Conservation (phyloP, 2,888 invertebrate genomes). For the Agrotis segetum region DNA sequence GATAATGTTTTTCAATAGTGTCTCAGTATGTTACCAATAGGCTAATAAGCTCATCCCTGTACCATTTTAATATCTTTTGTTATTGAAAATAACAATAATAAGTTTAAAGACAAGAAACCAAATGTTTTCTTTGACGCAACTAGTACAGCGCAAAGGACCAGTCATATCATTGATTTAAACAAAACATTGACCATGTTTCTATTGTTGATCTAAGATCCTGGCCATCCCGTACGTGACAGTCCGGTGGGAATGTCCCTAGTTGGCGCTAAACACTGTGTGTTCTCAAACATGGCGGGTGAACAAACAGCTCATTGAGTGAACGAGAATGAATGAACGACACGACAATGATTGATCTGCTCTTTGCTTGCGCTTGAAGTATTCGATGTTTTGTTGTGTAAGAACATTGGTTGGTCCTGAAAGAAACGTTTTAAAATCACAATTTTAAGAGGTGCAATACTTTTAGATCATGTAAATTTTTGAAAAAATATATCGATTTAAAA, state of each 20-base stretch:
- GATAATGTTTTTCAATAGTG: no score
- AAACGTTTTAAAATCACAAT: background rate
- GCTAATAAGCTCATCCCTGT: no score
- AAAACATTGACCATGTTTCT: slow-evolving; percentile 35
- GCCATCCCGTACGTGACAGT: slow-evolving; percentile 53
- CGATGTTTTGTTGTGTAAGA: slow-evolving; percentile 25
- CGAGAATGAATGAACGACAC: slow-evolving; percentile 53
- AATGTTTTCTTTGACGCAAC: slow-evolving; percentile 19
- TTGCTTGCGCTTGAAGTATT: slow-evolving; percentile 32
- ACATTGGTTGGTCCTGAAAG: slow-evolving; percentile 12
- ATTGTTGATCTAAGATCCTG: slow-evolving; percentile 44
- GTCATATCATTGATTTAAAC: slow-evolving; percentile 31
- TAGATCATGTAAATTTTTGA: no score
- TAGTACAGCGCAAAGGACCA: slow-evolving; percentile 20
- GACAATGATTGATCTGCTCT: slow-evolving; percentile 51
- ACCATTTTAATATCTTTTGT: no score
- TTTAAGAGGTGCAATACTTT: no score
- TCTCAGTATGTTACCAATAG: no score
- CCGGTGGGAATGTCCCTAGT: slow-evolving; percentile 51
- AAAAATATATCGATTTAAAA: no score
- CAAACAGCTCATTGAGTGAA: slow-evolving; percentile 55
- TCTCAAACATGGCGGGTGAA: slow-evolving; percentile 33
- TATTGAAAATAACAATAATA: background rate
- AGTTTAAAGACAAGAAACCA: background rate
- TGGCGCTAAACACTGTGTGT: slow-evolving; percentile 53